Percentiles rank a stretch among this genome's conserved stretches.
phyloP scores from a whole-genome alignment of 2,888 invertebrate species.

The Ennomos erosarius region DNA sequence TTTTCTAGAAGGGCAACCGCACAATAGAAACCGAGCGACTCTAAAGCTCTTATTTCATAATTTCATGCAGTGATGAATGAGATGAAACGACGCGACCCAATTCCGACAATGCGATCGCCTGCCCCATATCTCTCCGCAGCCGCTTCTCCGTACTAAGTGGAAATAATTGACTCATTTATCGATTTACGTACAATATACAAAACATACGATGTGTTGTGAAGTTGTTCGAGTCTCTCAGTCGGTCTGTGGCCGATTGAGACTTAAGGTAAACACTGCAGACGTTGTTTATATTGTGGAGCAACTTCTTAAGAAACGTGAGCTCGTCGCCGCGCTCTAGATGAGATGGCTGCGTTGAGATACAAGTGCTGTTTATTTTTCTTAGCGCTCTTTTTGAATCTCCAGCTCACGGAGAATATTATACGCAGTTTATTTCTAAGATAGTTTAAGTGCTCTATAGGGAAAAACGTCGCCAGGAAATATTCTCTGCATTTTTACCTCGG shows the following conservation, averaged over 20 bases:
- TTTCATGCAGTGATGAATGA: conserved; percentile 40
- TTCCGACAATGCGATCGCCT: conserved; percentile 37
- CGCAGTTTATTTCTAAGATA: conserved; percentile 64
- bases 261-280: conserved; percentile 66
- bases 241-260: conserved; percentile 51
- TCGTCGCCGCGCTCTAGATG: conserved; percentile 66
- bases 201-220: conserved; percentile 39
- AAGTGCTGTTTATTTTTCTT: conserved; percentile 77
- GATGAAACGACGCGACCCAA: conserved; percentile 39
- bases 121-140: conserved; percentile 39
- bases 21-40: conserved; percentile 34
- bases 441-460: conserved; percentile 55
- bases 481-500: conserved; percentile 37
- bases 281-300: conserved; percentile 69
- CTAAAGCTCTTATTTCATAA: conserved; percentile 39
- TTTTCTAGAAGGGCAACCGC: conserved; percentile 28
- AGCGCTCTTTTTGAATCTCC: conserved; percentile 68
- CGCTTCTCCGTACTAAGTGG: conserved; percentile 38
- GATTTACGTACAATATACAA: conserved; percentile 37
- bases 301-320: conserved; percentile 74
- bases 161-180: conserved; percentile 45
- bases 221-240: conserved; percentile 58
- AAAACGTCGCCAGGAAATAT: conserved; percentile 40
- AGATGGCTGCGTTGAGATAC: conserved; percentile 76
- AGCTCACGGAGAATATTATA: conserved; percentile 66